phyloP scores from a whole-genome alignment of 2,797 vertebrate species.

The Ciconia nigra region DNA sequence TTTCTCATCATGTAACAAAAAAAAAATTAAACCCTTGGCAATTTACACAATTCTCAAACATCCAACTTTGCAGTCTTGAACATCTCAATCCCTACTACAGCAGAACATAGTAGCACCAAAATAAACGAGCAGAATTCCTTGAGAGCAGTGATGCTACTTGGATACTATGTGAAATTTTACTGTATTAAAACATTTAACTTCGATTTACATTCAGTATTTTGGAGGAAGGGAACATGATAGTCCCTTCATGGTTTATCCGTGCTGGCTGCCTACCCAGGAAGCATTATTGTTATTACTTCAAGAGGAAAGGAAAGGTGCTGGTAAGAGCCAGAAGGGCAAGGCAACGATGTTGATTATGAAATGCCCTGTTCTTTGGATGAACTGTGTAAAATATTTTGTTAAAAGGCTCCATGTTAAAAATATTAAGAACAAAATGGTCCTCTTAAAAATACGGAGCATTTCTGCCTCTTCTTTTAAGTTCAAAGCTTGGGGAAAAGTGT shows the following conservation, averaged over 20 bases:
- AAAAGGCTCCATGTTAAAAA: conserved; percentile 75
- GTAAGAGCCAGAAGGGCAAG: conserved; percentile 73
- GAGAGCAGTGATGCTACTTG: background rate
- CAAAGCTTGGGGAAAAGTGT: conserved; percentile 50
- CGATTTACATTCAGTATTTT: conserved; percentile 42
- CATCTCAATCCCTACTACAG: conserved; percentile 47
- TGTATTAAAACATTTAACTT: background rate
- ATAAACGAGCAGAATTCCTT: background rate
- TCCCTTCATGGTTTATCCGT: conserved; percentile 42
- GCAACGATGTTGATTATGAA: conserved; percentile 51
- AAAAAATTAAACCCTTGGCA: conserved; percentile 14
- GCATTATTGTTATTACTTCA: conserved; percentile 61
- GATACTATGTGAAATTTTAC: background rate
- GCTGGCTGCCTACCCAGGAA: conserved; percentile 63
- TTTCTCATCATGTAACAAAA: conserved; percentile 26
- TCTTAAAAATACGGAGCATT: conserved; percentile 58
- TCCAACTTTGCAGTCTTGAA: conserved; percentile 50
- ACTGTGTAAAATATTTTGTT: conserved; percentile 69
- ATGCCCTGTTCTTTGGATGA: conserved; percentile 74
- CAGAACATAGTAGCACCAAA: background rate
- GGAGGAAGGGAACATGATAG: background rate
- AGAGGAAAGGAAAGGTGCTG: conserved; percentile 65
- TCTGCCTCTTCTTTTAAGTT: conserved; percentile 61
- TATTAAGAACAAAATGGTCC: conserved; percentile 55
- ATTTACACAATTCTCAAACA: conserved; percentile 14